phyloP scores from a whole-genome alignment of 1,140 invertebrate genomes.

The Lepidotrigona ventralis region DNA sequence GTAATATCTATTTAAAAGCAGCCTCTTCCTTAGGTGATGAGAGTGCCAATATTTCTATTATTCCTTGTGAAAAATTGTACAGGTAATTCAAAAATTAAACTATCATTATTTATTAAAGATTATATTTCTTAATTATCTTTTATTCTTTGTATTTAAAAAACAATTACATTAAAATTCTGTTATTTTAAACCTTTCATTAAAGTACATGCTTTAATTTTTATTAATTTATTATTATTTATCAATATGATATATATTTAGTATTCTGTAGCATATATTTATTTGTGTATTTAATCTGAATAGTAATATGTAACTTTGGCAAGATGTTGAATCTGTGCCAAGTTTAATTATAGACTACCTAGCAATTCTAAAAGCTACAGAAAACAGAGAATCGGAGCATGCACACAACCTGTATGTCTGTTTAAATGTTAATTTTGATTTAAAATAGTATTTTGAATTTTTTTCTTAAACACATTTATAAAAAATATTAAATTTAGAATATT shows the following conservation, averaged over 20 bases:
- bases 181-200: background rate
- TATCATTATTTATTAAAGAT: background rate
- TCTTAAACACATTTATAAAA: background rate
- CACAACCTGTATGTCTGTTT: slow-evolving; percentile 40
- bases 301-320: slow-evolving; percentile 55
- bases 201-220: background rate
- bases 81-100: slow-evolving; percentile 23
- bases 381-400: slow-evolving; percentile 51
- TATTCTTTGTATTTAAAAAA: background rate
- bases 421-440: slow-evolving; percentile 34
- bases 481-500: background rate
- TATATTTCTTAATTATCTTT: background rate
- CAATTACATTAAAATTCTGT: background rate
- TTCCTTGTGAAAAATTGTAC: slow-evolving; percentile 20
- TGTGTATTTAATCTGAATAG: slow-evolving; percentile 39
- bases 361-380: slow-evolving; percentile 61
- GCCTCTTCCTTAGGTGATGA: slow-evolving; percentile 6
- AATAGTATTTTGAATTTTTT: background rate
- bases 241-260: background rate
- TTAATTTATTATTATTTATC: background rate
- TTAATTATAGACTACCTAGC: slow-evolving; percentile 66
- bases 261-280: slow-evolving; percentile 36
- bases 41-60: slow-evolving; percentile 28
- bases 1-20: slow-evolving; percentile 33
- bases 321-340: slow-evolving; percentile 64